Base-by-base conservation (phyloP, 37 sponge, comb jelly and placozoan genomes). In the Oopsacas minuta region DNA sequence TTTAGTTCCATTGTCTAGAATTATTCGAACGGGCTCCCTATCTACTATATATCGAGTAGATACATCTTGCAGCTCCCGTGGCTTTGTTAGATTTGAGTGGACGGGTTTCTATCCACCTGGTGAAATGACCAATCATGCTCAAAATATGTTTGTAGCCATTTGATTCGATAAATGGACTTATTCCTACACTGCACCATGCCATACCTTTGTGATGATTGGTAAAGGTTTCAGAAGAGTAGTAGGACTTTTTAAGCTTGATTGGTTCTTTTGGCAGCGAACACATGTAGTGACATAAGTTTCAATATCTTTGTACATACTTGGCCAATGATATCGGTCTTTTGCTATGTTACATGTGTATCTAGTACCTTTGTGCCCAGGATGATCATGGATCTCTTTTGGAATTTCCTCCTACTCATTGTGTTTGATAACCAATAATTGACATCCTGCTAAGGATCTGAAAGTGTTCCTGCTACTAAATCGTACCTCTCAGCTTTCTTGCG, bases 251-350 rank as follows among this genome's bases (percentile, higher is more conserved):
- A 61, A n/a, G 30, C 30, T 61, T 5, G 75, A n/a, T 61, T 61
- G 75, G 28, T 61, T 61, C 28, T n/a, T 61, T 61, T 61, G 75
- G 22, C 75, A 61, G 20, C 75, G 20, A 61, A 61, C 30, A n/a
- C 75, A 61, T 25, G 20, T 61, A 61, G 20, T 61, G 1, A 61
- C 75, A 61, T 61, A n/a, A 25, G 30, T 25, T 61, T 61, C 75
- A 12, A 61, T 61, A 61, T 61, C 20, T 25, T 61, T 61, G 75
- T 61, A 61, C 7, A 61, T 61, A 3, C 75, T n/a, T 20, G 75
- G 75, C 75, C 75, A 61, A n/a, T 61, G 28, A 61, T 61, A 61
- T 3, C 75, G 75, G 30, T 61, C 75, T 61, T 61, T 61, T 20
- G 75, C 75, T 25, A 61, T 61, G 30, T 61, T 61, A 61, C 30